phyloP scores from a whole-genome alignment of 1,140 invertebrate species.

The Drosophila insularis region DNA sequence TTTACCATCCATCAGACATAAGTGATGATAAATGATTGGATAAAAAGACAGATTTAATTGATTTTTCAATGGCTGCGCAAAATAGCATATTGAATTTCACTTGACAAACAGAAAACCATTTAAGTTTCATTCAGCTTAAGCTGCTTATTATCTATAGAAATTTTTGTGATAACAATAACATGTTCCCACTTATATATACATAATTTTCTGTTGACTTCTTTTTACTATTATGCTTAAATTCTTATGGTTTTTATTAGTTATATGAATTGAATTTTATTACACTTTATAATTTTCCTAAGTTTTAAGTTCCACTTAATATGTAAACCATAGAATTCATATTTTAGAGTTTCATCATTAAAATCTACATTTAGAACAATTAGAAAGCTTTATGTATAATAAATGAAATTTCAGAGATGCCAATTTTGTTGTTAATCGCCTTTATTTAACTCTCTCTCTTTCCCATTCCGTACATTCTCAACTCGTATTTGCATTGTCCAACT shows the following conservation, averaged over 20 bases:
- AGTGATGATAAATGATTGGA: background rate
- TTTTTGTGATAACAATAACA: background rate
- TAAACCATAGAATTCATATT: too few relatives aligned
- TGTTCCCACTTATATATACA: background rate
- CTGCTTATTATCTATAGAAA: background rate
- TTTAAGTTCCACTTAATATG: too few relatives aligned
- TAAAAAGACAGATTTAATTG: conserved; percentile 1
- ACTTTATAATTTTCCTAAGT: too few relatives aligned
- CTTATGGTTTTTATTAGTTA: too few relatives aligned
- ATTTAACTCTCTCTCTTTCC: background rate
- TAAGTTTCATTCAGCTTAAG: background rate
- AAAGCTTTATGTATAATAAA: too few relatives aligned
- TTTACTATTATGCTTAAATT: too few relatives aligned
- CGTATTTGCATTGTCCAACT: background rate
- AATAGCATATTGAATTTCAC: background rate
- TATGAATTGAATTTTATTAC: too few relatives aligned
- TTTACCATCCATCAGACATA: background rate
- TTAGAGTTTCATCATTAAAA: too few relatives aligned
- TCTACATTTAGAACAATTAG: too few relatives aligned
- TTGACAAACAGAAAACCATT: background rate
- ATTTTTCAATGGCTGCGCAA: background rate
- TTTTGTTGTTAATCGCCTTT: too few relatives aligned
- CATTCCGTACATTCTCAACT: background rate
- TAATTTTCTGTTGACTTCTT: too few relatives aligned
- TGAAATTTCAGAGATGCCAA: too few relatives aligned